Base-by-base conservation (phyloP, 2,888 invertebrate genomes). In the Brachylomia viminalis region DNA sequence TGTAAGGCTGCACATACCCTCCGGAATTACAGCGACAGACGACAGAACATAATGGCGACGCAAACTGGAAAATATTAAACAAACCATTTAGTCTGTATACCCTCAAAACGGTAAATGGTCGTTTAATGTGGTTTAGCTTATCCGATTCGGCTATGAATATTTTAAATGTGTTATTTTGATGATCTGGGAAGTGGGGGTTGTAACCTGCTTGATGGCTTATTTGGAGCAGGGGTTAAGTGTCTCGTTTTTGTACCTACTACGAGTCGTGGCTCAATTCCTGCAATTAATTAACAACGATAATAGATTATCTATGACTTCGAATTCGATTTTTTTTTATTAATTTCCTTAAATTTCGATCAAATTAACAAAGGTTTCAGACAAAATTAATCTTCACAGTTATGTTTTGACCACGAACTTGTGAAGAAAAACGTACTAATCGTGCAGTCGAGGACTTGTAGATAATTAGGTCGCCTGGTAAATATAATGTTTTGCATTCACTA, bases 71-170 rank as follows among this genome's bases (percentile, higher is more conserved):
- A 79, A 85, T 87, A 84, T 89, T 89, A 81, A 85, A 81, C 86
- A 75, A 72, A 72, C 82, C 86, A 87, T 86, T 88, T 81, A 85
- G 84, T 82, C 84, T 77, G 72, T 49, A 78, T 75, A 82, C 80
- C 80, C 74, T 72, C 79, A 70, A 83, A 86, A 85, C 79, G 69
- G 75, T 65, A 81, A 86, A 89, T 87, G 87, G 85, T 79, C 83
- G 81, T 82, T 87, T 83, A 88, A 88, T 86, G 86, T 76, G 81
- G 85, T 87, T 79, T 78, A 82, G 79, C 81, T 81, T 86, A 83
- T 86, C 86, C 69, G 76, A 72, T 79, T 77, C 64, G 30, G 81
- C 82, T 79, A 85, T 88, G 90, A 88, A 90, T 89, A 87, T 87
- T 89, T 87, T 87, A 90, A 84, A 82, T 77, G 82, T 80, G 79